Evolutionary conservation across 30 jellyfish, hydroid and myxozoan genomes (phyloP), one percentile per base, ranked within the genome.

Genomic region (Aurelia sp.): DNA sequence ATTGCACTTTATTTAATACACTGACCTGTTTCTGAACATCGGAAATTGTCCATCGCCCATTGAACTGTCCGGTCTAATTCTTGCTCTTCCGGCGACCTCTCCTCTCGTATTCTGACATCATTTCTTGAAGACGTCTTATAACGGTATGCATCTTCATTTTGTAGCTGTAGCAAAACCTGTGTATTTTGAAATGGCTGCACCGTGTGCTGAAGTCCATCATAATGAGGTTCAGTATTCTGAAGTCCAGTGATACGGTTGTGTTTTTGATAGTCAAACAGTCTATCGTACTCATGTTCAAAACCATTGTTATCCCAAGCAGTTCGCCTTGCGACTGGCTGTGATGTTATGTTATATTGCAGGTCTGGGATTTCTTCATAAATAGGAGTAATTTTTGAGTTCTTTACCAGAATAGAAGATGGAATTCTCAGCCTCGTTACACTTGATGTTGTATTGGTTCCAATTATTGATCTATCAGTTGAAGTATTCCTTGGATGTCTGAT

Each of bases 11-110:
- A 44, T 44, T n/a, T n/a, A n/a, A n/a, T 13, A 44, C 55, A 44
- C 55, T 59, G 33, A 83, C 92, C 92, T 83, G 92, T 61, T 58
- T 72, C 92, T 8, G 92, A 69, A 62, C 71, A 55, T 16, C 33
- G 52, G 58, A 83, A 83, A 72, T 83, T 83, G 24, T 83, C 82
- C 92, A 83, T 71, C 9, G 92, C 92, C 92, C 92, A 83, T 63
- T 58, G 62, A 2, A 83, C 92, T 60, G 92, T 83, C 47, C 74
- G 79, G 18, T 83, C 92, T 1, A 83, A 52, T 15, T 38, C 84
- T 24, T 58, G 71, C 60, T 83, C 92, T 83, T 83, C 92, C 2
- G 35, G 74, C 8, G 92, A 83, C 19, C 16, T 18, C 55, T 44
- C 16, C 15, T 44, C 55, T 44, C 15, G 55, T 44, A 44, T 8